Base-by-base conservation (phyloP, 2,888 invertebrate species). In the Drosophila neonasuta region DNA sequence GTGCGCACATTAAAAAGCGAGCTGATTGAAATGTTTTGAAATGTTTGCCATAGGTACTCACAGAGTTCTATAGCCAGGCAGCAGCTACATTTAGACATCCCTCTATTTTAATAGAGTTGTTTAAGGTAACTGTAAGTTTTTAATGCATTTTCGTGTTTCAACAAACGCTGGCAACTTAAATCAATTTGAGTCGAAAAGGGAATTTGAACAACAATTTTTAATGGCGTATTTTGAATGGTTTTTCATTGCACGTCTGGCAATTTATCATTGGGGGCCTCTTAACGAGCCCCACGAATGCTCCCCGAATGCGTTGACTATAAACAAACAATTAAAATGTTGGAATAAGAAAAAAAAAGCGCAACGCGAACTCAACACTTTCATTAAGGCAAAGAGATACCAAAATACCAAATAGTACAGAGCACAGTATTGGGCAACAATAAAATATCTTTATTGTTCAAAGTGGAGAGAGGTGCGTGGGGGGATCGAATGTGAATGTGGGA, bases 291-390 rank as follows among this genome's bases (percentile, higher is more conserved):
- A 30, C 41, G 48, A 57, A 57, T 41, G 49, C 64, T 68, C 67
- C 44, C 44, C 50, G 56, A 69, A 51, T 62, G 70, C 80, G 78
- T 78, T 80, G 81, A 83, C 84, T 83, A 77, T 83, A 83, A 83
- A 83, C 86, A 83, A 83, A 84, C 86, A 86, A 83, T 83, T 86
- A 79, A 83, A 80, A 68, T 42, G 36, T 5, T n/a, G 10, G 20
- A 15, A 13, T 39, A 24, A 24, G 6, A 24, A 24, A 24, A 24
- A 30, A 62, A 56, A 69, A 83, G 77, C 75, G 78, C 75, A 80
- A 65, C 70, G 62, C 80, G 78, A 83, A 83, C 86, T 83, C 84
- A 83, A 83, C 83, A 83, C 86, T 86, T 86, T 79, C 86, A 83
- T 83, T 83, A 79, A 74, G 34, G 55, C 64, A 44, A 44, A 39